A percentile compares a stretch with the other conserved stretches of the same genome.
phyloP scores from a whole-genome alignment of 2,888 invertebrate genomes.

The Agrotis ipsilon region DNA sequence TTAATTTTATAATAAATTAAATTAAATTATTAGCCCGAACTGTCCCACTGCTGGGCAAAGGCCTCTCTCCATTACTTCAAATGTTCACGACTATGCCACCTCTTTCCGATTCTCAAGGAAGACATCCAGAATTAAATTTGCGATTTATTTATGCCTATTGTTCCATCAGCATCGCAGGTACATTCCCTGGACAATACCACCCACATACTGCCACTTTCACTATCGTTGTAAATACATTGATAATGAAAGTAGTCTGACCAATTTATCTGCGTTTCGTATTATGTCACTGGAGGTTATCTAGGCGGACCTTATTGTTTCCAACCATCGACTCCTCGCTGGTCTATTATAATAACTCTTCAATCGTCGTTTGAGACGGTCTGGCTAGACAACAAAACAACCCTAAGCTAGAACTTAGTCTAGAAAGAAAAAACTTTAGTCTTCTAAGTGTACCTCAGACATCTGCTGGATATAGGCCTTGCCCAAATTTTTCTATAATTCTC shows the following conservation, averaged over 20 bases:
- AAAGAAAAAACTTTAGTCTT: too few relatives aligned
- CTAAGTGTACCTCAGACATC: neutral
- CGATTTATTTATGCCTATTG: too few relatives aligned
- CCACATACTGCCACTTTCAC: slow-evolving; percentile 19
- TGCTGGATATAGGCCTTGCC: neutral
- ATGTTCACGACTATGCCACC: too few relatives aligned
- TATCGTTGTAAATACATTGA: slow-evolving; percentile 33
- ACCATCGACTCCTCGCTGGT: slow-evolving; percentile 29
- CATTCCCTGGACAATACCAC: slow-evolving; percentile 4
- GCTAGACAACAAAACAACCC: too few relatives aligned
- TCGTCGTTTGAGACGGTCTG: slow-evolving; percentile 3
- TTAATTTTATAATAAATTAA: too few relatives aligned
- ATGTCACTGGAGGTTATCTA: slow-evolving; percentile 61
- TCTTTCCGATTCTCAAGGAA: too few relatives aligned
- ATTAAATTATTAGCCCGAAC: too few relatives aligned
- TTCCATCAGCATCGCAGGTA: neutral
- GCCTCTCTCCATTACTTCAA: too few relatives aligned
- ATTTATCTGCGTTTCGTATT: slow-evolving; percentile 49
- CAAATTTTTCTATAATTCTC: neutral
- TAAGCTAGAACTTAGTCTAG: too few relatives aligned
- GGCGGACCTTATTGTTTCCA: slow-evolving; percentile 34
- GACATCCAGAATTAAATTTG: too few relatives aligned
- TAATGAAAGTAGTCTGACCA: slow-evolving; percentile 34
- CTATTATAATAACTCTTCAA: slow-evolving; percentile 28
- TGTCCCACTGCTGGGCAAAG: too few relatives aligned